phyloP scores from a whole-genome alignment of 2,797 vertebrate species.

The Rhabdomys pumilio region DNA sequence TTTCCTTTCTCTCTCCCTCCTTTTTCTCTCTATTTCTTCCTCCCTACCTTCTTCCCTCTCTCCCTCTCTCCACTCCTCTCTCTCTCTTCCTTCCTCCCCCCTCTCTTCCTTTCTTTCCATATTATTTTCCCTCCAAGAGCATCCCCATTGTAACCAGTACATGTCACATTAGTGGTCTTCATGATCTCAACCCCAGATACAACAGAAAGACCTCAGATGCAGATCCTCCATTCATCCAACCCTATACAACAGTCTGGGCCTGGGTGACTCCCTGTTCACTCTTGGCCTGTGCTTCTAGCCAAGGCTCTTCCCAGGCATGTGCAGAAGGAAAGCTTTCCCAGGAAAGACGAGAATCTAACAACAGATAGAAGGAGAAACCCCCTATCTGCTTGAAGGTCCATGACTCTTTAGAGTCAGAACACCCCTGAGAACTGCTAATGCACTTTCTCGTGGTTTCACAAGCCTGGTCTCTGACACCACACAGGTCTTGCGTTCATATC shows the following conservation, averaged over 20 bases:
- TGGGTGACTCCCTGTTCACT: rapidly evolving
- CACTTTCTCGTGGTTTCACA: neutral
- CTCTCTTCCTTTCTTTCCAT: neutral
- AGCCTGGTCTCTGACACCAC: neutral
- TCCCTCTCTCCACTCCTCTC: too few relatives aligned
- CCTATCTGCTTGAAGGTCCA: neutral
- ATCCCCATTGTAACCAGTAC: neutral
- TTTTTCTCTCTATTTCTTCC: too few relatives aligned
- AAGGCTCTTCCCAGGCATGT: neutral
- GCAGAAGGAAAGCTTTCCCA: neutral
- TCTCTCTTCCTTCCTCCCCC: too few relatives aligned
- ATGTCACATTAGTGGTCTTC: neutral
- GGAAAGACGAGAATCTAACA: neutral
- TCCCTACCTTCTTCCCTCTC: too few relatives aligned
- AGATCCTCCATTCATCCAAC: neutral
- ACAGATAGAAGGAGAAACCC: neutral
- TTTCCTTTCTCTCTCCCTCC: neutral
- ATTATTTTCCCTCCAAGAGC: neutral
- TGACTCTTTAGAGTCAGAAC: neutral
- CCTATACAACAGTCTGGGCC: too few relatives aligned
- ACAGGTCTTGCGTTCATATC: neutral
- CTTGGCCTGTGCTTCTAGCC: neutral
- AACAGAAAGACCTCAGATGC: neutral
- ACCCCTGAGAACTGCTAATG: neutral
- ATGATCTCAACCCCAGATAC: too few relatives aligned